These are phyloP conservation scores for Peromyscus maniculatus DNA, from an alignment of 2,113 vertebrate genomes.

Conservation along the genomic window DNA sequence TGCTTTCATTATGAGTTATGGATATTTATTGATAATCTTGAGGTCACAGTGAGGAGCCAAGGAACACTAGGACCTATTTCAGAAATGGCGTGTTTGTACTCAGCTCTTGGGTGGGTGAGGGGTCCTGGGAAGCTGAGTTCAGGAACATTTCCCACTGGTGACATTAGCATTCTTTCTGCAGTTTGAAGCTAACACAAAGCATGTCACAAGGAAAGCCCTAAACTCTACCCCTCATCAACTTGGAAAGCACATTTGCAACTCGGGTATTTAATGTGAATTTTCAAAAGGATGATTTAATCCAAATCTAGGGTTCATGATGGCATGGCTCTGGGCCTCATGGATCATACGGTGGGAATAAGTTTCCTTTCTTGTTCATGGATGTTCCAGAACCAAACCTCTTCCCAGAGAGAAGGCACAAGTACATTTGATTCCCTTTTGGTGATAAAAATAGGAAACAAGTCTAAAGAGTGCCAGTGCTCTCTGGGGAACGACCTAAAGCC, in stretches of 20 bases:
- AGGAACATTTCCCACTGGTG: background rate
- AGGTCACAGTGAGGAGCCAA: background rate
- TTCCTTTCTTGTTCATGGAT: background rate
- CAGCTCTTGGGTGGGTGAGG: background rate
- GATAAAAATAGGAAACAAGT: background rate
- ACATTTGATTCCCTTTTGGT: background rate
- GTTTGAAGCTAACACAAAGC: background rate
- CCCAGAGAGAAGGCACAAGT: background rate
- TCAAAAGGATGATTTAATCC: background rate
- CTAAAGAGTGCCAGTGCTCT: background rate
- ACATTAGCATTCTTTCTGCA: background rate
- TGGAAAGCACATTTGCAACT: background rate
- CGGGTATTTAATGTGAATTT: background rate
- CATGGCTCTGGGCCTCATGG: too few species aligned
- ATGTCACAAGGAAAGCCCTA: background rate
- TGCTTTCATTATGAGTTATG: conserved; percentile 38
- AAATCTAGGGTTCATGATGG: background rate
- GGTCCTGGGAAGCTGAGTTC: background rate
- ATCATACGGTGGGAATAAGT: too few species aligned
- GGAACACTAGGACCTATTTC: background rate
- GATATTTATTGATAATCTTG: background rate
- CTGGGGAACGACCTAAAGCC: background rate
- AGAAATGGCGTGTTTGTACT: background rate
- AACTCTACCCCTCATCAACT: background rate
- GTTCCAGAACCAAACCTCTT: background rate